phyloP scores from a whole-genome alignment of 2,113 vertebrate genomes.

The Microcebus tavaratra region DNA sequence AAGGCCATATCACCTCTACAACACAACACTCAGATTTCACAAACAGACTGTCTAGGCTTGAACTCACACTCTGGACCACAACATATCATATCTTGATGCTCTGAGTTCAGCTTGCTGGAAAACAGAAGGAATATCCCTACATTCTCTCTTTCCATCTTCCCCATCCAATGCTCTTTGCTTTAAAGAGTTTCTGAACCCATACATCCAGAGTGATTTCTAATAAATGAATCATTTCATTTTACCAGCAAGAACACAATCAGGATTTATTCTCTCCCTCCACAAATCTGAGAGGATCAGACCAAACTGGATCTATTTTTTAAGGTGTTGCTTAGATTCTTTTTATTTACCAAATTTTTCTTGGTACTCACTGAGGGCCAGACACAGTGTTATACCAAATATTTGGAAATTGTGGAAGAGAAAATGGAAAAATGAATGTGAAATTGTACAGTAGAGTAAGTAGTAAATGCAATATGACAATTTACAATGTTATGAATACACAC shows the following conservation, averaged over 20 bases:
- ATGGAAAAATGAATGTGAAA: not conserved
- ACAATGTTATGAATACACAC: not conserved
- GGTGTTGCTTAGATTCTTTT: not conserved
- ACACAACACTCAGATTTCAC: not conserved
- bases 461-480: not conserved
- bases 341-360: not conserved
- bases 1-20: not conserved
- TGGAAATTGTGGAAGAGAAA: not conserved
- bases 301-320: not conserved
- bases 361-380: not conserved
- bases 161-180: not conserved
- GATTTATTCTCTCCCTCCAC: not conserved
- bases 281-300: not conserved
- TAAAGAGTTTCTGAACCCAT: not conserved
- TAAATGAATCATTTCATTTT: not conserved
- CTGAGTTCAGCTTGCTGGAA: not conserved
- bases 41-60: not conserved
- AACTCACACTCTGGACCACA: not conserved
- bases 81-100: not conserved
- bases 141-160: not conserved
- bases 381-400: not conserved
- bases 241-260: not conserved
- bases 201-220: not conserved
- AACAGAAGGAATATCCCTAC: not conserved
- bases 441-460: not conserved